A percentile compares a stretch with the other conserved stretches of the same genome.
These are phyloP conservation scores for Drosophila formosana DNA, from an alignment of 2,888 invertebrate species.

Conservation along the genomic window DNA sequence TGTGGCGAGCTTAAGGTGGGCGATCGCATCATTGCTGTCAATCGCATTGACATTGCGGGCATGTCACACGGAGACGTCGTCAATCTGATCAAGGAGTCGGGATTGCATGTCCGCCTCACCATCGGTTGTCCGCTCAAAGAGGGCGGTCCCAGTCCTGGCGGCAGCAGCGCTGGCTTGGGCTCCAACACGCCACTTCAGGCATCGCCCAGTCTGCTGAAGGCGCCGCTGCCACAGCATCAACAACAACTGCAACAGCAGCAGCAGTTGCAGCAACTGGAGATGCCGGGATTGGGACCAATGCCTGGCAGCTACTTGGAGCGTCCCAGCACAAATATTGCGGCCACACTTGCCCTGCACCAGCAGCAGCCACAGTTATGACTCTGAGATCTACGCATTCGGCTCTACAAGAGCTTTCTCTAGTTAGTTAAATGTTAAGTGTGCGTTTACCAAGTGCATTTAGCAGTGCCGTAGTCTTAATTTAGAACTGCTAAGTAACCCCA, in stretches of 20 bases:
- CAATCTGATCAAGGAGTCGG: slow-evolving; percentile 98
- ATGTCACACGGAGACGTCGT: slow-evolving; percentile 98
- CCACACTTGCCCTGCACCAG: slow-evolving; percentile 77
- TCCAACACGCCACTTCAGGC: slow-evolving; percentile 77
- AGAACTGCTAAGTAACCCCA: slow-evolving; percentile 67
- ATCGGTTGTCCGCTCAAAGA: slow-evolving; percentile 86
- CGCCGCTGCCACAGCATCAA: slow-evolving; percentile 71
- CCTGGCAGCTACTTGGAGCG: slow-evolving; percentile 70
- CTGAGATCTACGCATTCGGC: slow-evolving; percentile 84
- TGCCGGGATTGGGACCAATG: slow-evolving; percentile 61
- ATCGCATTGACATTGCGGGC: slow-evolving; percentile 95
- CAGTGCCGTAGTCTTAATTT: slow-evolving; percentile 46
- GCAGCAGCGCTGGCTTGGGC: slow-evolving; percentile 61
- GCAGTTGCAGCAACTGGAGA: slow-evolving; percentile 55
- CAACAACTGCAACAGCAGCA: slow-evolving; percentile 64
- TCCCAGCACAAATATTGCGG: slow-evolving; percentile 66
- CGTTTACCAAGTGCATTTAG: slow-evolving; percentile 19
- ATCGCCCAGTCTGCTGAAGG: slow-evolving; percentile 62
- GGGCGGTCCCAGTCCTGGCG: slow-evolving; percentile 71
- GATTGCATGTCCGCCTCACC: slow-evolving; percentile 94
- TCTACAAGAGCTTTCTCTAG: slow-evolving; percentile 84
- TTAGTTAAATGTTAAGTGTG: slow-evolving; percentile 29
- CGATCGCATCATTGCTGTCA: slow-evolving; percentile 98
- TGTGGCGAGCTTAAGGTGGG: slow-evolving; percentile 96
- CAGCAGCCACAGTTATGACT: slow-evolving; percentile 85